phyloP scores from a whole-genome alignment of 92 coral and sea anemone genomes.

The Siderastrea siderea region DNA sequence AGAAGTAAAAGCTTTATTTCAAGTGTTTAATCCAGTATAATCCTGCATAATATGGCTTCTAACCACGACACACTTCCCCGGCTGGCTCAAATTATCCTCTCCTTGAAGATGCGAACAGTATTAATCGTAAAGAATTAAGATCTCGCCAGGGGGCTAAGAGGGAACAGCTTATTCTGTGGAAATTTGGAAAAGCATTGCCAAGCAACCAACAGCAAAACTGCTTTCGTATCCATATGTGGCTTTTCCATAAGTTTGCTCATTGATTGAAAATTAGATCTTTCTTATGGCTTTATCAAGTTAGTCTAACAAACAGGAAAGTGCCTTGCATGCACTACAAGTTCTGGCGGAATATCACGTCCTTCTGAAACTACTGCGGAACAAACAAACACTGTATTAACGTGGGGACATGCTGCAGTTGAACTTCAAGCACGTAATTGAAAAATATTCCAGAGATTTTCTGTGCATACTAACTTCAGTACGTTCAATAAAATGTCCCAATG shows the following conservation, averaged over 20 bases:
- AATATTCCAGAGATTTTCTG: background rate
- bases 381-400: no score
- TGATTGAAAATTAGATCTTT: background rate
- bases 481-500: background rate
- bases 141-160: conserved; percentile 37
- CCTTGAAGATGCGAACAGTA: background rate
- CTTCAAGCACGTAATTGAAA: background rate
- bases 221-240: background rate
- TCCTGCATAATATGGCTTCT: background rate
- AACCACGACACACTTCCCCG: background rate
- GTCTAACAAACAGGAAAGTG: background rate
- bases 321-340: background rate
- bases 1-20: background rate
- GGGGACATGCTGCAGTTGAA: background rate
- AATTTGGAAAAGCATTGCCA: background rate
- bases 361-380: no score
- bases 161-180: conserved; percentile 10
- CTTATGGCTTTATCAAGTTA: no score
- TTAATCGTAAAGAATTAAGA: conserved; percentile 11
- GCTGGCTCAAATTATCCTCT: background rate
- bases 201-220: background rate
- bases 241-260: no score
- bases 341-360: background rate
- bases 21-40: conserved; percentile 19
- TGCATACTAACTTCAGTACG: background rate